Conservation (phyloP, 2,113 vertebrate species). For the Bubalus kerabau region DNA sequence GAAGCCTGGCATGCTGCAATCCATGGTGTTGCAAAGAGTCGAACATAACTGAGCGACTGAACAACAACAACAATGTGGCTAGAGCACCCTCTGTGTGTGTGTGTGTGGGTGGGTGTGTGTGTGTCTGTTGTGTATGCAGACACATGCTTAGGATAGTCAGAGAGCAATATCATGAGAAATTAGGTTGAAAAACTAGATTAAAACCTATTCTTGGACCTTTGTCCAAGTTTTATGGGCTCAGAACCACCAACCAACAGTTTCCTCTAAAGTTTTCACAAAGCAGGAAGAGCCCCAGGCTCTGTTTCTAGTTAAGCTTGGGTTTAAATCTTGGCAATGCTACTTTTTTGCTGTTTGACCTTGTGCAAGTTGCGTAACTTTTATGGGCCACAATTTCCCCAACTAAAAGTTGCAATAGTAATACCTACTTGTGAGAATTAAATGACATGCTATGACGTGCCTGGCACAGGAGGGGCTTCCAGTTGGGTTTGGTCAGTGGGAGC, state of each 20-base stretch:
- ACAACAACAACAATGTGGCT: not conserved
- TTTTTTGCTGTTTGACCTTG: slow-evolving; percentile 5
- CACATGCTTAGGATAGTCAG: not conserved
- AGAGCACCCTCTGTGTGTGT: not conserved
- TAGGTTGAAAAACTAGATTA: not conserved
- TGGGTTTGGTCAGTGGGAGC: not conserved
- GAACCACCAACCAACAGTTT: not conserved
- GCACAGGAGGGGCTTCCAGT: not conserved
- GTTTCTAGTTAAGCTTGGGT: not conserved
- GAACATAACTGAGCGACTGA: not conserved
- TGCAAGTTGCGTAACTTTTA: not conserved
- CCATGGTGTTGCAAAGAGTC: not conserved
- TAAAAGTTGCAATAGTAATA: not conserved
- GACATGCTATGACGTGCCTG: not conserved
- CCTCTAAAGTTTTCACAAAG: not conserved
- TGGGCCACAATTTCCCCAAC: not conserved
- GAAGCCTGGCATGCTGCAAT: not conserved
- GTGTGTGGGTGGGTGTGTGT: not conserved
- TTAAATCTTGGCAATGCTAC: not conserved
- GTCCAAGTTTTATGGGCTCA: slow-evolving; percentile 40
- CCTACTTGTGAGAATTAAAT: slow-evolving; percentile 18
- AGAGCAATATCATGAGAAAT: not conserved
- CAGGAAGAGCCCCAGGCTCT: not conserved
- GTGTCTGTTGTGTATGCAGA: not conserved
- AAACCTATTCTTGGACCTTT: not conserved